phyloP scores from a whole-genome alignment of 1,140 invertebrate genomes.

The Carcinoscorpius rotundicauda region DNA sequence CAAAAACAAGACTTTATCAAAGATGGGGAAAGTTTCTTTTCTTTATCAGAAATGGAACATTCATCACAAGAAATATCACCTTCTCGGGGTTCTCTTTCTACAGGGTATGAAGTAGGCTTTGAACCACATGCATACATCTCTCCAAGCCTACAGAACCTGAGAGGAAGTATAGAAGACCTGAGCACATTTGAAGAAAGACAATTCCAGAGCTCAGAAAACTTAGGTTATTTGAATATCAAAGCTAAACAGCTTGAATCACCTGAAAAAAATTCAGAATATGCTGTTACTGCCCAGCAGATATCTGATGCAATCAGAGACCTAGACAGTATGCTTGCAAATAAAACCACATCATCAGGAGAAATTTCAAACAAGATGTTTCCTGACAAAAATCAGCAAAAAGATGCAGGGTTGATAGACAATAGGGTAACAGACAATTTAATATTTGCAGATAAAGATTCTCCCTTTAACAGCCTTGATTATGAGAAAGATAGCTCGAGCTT shows the following conservation, averaged over 20 bases:
- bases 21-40: background rate
- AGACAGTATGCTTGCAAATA: conserved; percentile 12
- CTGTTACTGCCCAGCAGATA: conserved; percentile 6
- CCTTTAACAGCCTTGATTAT: too few relatives aligned
- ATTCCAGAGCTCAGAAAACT: too few relatives aligned
- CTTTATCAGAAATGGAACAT: background rate
- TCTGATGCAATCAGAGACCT: conserved; percentile 13
- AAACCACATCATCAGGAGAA: conserved; percentile 2
- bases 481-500: too few relatives aligned
- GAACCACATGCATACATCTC: conserved; percentile 21
- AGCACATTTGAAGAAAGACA: too few relatives aligned
- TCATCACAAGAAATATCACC: conserved; percentile 15
- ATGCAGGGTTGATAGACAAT: too few relatives aligned
- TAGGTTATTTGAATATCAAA: too few relatives aligned
- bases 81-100: conserved; percentile 10
- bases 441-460: too few relatives aligned
- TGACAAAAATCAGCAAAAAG: too few relatives aligned
- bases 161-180: conserved; percentile 34
- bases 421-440: too few relatives aligned
- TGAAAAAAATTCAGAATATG: conserved; percentile 1
- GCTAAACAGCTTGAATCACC: too few relatives aligned
- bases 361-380: too few relatives aligned
- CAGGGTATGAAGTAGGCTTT: conserved; percentile 9
- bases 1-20: background rate
- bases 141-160: conserved; percentile 42